Percentiles rank a stretch among this genome's conserved stretches.
These are phyloP conservation scores for Poecilia picta DNA, from an alignment of 2,797 vertebrate genomes.

Conservation along the genomic window DNA sequence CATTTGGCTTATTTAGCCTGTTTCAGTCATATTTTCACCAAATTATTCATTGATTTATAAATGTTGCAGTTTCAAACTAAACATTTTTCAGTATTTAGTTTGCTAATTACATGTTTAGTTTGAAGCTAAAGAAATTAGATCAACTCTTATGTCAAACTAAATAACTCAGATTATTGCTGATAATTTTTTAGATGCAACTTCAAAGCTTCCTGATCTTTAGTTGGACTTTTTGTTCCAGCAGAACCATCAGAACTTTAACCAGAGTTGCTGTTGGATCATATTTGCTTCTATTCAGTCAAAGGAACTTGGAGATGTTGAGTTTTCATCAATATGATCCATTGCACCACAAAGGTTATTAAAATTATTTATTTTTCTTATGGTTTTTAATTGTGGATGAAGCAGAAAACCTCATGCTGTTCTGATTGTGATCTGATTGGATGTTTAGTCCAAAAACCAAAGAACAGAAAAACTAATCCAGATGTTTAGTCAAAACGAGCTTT, in stretches of 20 bases:
- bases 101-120: not conserved
- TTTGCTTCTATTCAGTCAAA: not conserved
- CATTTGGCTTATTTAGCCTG: no score
- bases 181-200: not conserved
- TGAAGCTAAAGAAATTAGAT: not conserved
- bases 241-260: not conserved
- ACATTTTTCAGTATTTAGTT: not conserved
- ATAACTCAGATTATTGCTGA: not conserved
- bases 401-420: not conserved
- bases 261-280: not conserved
- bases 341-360: not conserved
- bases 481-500: not conserved
- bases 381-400: not conserved
- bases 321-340: not conserved
- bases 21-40: not conserved
- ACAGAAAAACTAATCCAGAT: not conserved
- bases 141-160: not conserved
- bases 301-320: not conserved
- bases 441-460: not conserved
- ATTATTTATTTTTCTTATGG: not conserved
- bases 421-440: not conserved
- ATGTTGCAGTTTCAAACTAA: not conserved
- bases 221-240: not conserved
- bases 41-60: not conserved
- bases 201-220: no score